Evolutionary conservation across 2,888 invertebrate species (phyloP), one percentile per base, ranked within the genome.

Genomic region (Polydrusus pterygomalis): DNA sequence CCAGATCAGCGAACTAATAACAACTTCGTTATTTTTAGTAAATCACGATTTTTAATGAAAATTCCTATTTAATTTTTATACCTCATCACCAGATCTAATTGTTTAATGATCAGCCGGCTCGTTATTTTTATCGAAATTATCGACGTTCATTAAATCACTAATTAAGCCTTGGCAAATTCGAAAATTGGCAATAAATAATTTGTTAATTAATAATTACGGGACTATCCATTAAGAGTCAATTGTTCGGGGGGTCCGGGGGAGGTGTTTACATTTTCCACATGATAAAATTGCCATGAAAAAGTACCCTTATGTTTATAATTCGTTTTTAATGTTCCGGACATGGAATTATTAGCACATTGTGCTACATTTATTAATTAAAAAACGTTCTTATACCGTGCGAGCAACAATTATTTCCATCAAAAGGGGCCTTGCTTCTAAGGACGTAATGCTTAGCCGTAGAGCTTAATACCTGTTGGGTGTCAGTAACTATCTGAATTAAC

Each of bases 41-140:
- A n/a, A 60, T 60, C 58, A 60, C 30, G 38, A 18, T 60, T 30
- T 38, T 60, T 60, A 60, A 60, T 60, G 58, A 60, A 60, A 60
- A 38, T 60, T 38, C 15, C n/a, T 38, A 60, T 38, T 2, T 38
- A 2, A 5, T 34, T 38, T 56, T 60, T 60, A 38, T 60, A 60
- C 58, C 30, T 60, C 58, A 60, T 60, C 58, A 38, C 58, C 58
- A 30, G 15, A 38, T 13, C 38, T 60, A 60, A 60, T 60, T 60
- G 38, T 38, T 18, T 38, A 60, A 40, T 18, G 40, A 60, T 47
- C 15, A 34, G 30, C 47, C 17, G 17, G 38, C 58, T 60, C 38
- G 38, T 40, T 60, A 60, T 60, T 60, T 60, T 60, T 38, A 60
- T 60, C 38, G 9, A 60, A 38, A 34, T 60, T 60, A 38, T 60